Evolutionary conservation across 2,888 invertebrate species (phyloP).

Genomic region (Altica lythri): DNA sequence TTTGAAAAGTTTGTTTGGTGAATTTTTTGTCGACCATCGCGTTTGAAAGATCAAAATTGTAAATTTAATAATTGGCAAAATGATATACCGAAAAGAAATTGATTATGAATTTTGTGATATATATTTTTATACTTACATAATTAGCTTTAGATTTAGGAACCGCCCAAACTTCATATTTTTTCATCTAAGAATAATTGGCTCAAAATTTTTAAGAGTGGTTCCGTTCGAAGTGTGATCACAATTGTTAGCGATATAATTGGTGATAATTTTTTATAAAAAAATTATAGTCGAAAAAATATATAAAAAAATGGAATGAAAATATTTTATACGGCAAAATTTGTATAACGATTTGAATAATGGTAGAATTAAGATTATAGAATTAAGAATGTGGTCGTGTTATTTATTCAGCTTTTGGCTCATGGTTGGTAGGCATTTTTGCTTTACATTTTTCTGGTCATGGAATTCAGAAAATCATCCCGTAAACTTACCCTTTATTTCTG

Average conservation of each 20-base stretch:
- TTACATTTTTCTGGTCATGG: conserved; percentile 48
- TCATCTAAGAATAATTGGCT: conserved; percentile 46
- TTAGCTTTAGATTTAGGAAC: conserved; percentile 39
- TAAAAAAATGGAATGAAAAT: conserved; percentile 33
- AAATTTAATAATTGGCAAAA: conserved; percentile 39
- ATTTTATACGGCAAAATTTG: conserved; percentile 38
- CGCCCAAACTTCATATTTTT: conserved; percentile 37
- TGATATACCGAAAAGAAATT: conserved; percentile 36
- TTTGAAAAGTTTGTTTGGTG: no score
- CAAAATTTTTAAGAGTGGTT: conserved; percentile 36
- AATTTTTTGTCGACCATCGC: no score
- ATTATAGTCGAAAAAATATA: conserved; percentile 35
- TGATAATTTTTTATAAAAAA: conserved; percentile 47
- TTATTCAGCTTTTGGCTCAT: conserved; percentile 44
- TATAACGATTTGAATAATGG: conserved; percentile 43
- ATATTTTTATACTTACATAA: conserved; percentile 47
- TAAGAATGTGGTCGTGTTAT: conserved; percentile 32
- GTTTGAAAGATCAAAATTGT: conserved; percentile 30
- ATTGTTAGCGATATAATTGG: conserved; percentile 43
- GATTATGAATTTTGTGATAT: conserved; percentile 50
- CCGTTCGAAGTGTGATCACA: conserved; percentile 43
- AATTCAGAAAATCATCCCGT: conserved; percentile 35
- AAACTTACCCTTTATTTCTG: conserved; percentile 11
- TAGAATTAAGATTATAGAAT: conserved; percentile 36
- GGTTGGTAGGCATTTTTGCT: conserved; percentile 53